Base-by-base conservation (phyloP, 2,888 invertebrate species). In the Timema cristinae region DNA sequence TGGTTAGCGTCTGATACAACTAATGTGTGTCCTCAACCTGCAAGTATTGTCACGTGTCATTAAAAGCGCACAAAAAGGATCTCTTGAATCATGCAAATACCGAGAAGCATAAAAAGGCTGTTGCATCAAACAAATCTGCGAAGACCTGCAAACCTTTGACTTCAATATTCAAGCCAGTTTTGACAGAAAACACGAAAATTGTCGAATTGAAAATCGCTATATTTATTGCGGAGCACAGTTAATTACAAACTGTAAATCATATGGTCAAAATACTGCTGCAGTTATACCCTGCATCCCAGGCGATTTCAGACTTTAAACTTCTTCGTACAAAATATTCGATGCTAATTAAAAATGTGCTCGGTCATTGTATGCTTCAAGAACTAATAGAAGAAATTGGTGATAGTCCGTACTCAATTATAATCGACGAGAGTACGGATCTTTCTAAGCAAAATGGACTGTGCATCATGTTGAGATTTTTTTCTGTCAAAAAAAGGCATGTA, bases 361-460 rank as follows among this genome's bases (percentile, higher is more conserved):
- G n/a, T n/a, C n/a, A n/a, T n/a, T n/a, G n/a, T n/a, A 52, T 52
- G 52, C 52, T 52, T 10, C 52, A 52, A 52, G 52, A 52, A 52
- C 52, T 52, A 11, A 52, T 52, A 52, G 52, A 52, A 11, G 52
- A 52, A 52, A 52, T 52, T 52, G 52, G 52, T 11, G 52, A 52
- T 52, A 52, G 52, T 52, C 52, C 52, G 52, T 52, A 52, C 52
- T 52, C 52, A 10, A 52, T 52, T 52, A 52, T 52, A 52, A 52
- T 52, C 52, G 52, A 52, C 52, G 52, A 52, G 52, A 52, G 52
- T 52, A 52, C 52, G 52, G 52, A 52, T 52, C 52, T 52, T 9
- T 52, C 52, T 52, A n/a, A 52, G 11, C 52, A 52, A 52, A 52
- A 52, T 10, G 52, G 9, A 52, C 52, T 52, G 10, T 52, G 52